Percentiles rank a stretch among this genome's conserved stretches.
Evolutionary conservation across 2,113 vertebrate species (phyloP).

Genomic region (Scophthalmus maximus): DNA sequence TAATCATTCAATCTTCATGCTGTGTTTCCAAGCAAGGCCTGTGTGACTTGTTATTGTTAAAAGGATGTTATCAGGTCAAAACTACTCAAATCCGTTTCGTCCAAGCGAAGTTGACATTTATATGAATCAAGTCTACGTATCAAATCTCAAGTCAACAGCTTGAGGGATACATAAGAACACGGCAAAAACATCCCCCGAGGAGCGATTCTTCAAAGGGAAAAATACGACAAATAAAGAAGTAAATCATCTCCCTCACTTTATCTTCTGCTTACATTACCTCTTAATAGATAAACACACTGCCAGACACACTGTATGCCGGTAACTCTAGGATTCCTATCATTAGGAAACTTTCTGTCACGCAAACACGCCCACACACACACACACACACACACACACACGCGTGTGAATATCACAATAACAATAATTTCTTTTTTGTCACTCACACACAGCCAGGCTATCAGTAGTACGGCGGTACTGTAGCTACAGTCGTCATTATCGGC

Average conservation of each 20-base stretch:
- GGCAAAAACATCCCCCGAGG: neutral
- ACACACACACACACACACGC: neutral
- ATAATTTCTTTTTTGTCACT: conserved; percentile 2
- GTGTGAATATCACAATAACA: conserved; percentile 23
- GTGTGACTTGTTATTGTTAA: neutral
- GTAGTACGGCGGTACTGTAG: conserved; percentile 22
- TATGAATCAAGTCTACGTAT: neutral
- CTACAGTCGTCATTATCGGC: conserved; percentile 53
- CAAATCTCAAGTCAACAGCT: neutral
- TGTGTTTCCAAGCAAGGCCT: neutral
- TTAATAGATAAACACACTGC: neutral
- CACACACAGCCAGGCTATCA: conserved; percentile 16
- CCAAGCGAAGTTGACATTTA: neutral
- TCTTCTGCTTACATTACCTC: neutral
- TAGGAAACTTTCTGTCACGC: conserved; percentile 6
- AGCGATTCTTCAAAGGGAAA: neutral
- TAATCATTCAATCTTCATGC: conserved; percentile 6
- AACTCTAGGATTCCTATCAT: neutral
- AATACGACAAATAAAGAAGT: neutral
- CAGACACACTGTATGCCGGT: neutral
- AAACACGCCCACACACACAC: too few species aligned
- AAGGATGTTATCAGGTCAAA: neutral
- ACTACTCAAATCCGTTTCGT: neutral
- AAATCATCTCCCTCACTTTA: neutral
- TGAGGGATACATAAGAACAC: neutral